Conservation (phyloP, 2,888 invertebrate genomes). For the Eugnorisma glareosa region DNA sequence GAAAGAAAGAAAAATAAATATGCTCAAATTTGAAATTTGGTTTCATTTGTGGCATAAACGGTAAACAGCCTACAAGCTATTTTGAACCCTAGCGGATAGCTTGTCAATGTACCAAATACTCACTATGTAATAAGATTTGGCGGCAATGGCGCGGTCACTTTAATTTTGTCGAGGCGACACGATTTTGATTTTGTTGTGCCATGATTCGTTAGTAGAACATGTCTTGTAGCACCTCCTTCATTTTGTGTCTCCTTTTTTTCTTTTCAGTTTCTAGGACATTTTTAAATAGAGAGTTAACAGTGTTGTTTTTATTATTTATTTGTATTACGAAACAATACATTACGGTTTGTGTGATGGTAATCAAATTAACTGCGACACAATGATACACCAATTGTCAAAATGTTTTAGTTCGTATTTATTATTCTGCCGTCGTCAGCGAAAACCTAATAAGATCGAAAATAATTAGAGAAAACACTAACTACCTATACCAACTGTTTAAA, state of each 20-base stretch:
- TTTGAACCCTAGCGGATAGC: background rate
- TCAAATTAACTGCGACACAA: slow-evolving; percentile 12
- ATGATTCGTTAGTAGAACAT: slow-evolving; percentile 42
- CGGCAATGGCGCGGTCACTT: slow-evolving; percentile 9
- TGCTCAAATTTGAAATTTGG: background rate
- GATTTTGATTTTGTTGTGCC: no score
- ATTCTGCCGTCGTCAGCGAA: slow-evolving; percentile 33
- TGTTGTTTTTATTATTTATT: background rate
- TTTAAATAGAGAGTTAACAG: background rate
- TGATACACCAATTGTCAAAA: slow-evolving; percentile 6
- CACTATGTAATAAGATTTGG: background rate
- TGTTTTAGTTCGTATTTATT: slow-evolving; percentile 29
- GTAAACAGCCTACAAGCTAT: background rate
- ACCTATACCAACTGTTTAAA: background rate
- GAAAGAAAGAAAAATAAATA: background rate
- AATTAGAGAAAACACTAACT: slow-evolving; percentile 29
- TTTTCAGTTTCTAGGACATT: background rate
- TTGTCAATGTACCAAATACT: background rate
- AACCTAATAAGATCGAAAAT: slow-evolving; percentile 33
- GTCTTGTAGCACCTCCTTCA: slow-evolving; percentile 17
- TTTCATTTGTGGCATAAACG: background rate
- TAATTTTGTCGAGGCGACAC: slow-evolving; percentile 32
- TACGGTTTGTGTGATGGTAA: slow-evolving; percentile 12
- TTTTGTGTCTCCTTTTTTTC: slow-evolving; percentile 18
- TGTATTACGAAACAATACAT: background rate